Conservation (phyloP, 2,888 invertebrate species). For the Thalpophila matura region DNA sequence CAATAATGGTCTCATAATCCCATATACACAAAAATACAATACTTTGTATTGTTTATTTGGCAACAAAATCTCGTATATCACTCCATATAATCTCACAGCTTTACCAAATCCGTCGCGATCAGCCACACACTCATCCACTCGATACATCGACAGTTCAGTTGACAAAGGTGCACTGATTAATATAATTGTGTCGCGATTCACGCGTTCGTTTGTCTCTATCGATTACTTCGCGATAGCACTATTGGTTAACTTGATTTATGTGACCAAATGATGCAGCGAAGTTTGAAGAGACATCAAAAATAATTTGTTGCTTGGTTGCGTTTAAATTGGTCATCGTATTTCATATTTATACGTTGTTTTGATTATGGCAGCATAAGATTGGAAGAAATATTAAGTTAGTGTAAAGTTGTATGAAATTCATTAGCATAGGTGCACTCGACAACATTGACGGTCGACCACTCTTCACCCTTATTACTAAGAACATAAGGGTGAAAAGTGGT, state of each 20-base stretch:
- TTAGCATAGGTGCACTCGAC: no score
- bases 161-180: constrained; percentile 69
- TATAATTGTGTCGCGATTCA: constrained; percentile 69
- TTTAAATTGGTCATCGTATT: constrained; percentile 26
- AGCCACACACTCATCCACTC: constrained; percentile 25
- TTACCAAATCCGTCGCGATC: constrained; percentile 32
- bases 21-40: no score
- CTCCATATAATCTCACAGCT: constrained; percentile 29
- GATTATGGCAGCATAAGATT: no score
- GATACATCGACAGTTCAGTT: constrained; percentile 45
- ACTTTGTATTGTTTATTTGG: constrained; percentile 7
- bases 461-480: no score
- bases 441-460: no score
- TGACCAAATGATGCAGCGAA: constrained; percentile 14
- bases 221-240: constrained; percentile 44
- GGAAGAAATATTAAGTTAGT: no score
- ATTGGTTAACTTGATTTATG: constrained; percentile 53
- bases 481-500: no score
- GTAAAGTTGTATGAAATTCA: no score
- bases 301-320: constrained; percentile 14
- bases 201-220: constrained; percentile 61
- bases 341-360: no score
- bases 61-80: constrained; percentile 18
- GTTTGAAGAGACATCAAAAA: constrained; percentile 6
- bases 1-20: no score